Evolutionary conservation across 2,113 vertebrate species (phyloP).

Genomic region (Eurystomus gularis): DNA sequence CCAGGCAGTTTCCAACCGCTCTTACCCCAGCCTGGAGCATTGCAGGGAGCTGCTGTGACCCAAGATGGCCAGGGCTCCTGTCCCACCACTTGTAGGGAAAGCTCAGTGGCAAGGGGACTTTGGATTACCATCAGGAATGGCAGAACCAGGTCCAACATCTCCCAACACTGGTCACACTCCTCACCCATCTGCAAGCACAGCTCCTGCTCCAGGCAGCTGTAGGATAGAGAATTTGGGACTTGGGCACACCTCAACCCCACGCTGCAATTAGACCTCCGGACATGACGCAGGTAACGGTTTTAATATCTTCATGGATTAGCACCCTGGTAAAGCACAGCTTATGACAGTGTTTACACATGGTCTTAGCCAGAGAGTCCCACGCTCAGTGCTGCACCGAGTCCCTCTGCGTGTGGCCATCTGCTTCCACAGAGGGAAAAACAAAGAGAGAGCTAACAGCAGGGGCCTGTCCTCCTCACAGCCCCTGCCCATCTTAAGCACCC

Average conservation of each 20-base stretch:
- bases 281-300: neutral
- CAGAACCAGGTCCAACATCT: neutral
- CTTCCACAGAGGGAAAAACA: neutral
- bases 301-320: neutral
- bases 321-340: neutral
- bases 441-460: neutral
- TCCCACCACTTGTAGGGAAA: fast-evolving
- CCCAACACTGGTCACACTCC: fast-evolving
- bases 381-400: neutral
- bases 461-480: neutral
- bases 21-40: neutral
- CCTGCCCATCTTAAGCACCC: neutral
- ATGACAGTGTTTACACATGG: neutral
- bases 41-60: neutral
- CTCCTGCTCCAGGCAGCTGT: neutral
- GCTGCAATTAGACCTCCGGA: too few species aligned
- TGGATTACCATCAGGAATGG: fast-evolving
- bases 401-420: neutral
- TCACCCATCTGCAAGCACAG: neutral
- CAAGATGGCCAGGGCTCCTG: neutral
- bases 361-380: neutral
- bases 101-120: fast-evolving
- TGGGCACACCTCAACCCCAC: neutral
- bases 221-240: too few species aligned
- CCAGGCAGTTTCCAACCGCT: neutral